These are phyloP conservation scores for Myrmecophaga tridactyla DNA, from an alignment of 2,113 vertebrate species.

Conservation along the genomic window DNA sequence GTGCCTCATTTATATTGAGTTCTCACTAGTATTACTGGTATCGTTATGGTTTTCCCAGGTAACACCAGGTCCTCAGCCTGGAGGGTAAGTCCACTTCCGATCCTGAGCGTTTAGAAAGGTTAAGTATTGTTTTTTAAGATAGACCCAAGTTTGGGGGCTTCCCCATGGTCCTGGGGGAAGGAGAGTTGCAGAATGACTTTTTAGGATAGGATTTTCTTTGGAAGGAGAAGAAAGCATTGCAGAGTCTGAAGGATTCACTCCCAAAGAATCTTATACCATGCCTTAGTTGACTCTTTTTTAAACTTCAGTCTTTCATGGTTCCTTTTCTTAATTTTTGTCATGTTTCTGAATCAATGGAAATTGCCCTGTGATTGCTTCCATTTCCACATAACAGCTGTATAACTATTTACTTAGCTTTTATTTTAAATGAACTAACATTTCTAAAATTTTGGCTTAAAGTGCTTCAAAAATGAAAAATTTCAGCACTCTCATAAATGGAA, in stretches of 20 bases:
- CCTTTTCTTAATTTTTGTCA: no score
- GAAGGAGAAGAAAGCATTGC: background rate
- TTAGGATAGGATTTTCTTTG: background rate
- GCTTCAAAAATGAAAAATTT: background rate
- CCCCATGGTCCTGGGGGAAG: no score
- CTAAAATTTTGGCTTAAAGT: background rate
- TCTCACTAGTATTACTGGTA: background rate
- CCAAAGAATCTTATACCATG: background rate
- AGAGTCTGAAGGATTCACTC: no score
- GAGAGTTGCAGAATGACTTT: background rate
- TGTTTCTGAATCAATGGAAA: background rate
- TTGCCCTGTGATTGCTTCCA: background rate
- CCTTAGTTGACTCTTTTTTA: background rate
- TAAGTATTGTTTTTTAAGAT: background rate
- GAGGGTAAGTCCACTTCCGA: background rate
- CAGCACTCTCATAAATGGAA: background rate
- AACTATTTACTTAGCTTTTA: background rate
- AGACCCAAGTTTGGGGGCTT: background rate
- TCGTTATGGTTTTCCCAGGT: no score
- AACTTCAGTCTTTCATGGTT: background rate
- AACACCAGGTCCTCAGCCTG: background rate
- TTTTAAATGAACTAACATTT: background rate
- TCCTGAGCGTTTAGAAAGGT: background rate
- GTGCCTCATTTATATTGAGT: background rate
- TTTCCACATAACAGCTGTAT: background rate